Percentiles rank a stretch among this genome's conserved stretches.
phyloP scores from a whole-genome alignment of 1,140 invertebrate genomes.

The Oreohelix idahoensis region DNA sequence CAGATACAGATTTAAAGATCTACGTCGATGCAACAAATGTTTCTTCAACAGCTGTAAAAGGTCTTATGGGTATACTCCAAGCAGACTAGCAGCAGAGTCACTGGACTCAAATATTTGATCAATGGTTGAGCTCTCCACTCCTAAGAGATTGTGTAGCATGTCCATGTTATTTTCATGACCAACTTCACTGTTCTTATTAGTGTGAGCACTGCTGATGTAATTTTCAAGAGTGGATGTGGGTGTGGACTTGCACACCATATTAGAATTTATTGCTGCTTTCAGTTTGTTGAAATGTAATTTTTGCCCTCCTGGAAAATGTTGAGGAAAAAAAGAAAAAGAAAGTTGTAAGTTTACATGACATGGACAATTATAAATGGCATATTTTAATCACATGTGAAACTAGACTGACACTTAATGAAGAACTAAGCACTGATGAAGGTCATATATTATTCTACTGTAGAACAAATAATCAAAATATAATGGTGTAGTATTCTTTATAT shows the following conservation, averaged over 20 bases:
- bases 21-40: too few relatives aligned
- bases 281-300: background rate
- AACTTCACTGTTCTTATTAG: background rate
- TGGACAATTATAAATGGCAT: too few relatives aligned
- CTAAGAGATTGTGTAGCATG: conserved; percentile 89
- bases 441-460: too few relatives aligned
- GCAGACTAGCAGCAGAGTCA: conserved; percentile 77
- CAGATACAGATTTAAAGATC: too few relatives aligned
- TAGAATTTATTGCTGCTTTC: background rate
- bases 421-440: too few relatives aligned
- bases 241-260: background rate
- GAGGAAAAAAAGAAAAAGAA: background rate
- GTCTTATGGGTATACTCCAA: conserved; percentile 12
- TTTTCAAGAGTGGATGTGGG: background rate
- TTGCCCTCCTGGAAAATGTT: background rate
- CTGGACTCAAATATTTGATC: conserved; percentile 87
- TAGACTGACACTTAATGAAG: too few relatives aligned
- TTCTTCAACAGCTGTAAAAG: too few relatives aligned
- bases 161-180: conserved; percentile 76
- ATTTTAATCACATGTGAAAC: too few relatives aligned
- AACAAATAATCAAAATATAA: too few relatives aligned
- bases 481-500: too few relatives aligned
- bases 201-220: background rate
- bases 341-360: too few relatives aligned
- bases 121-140: conserved; percentile 88